Conservation (phyloP, 2,113 vertebrate species). For the Pteronura brasiliensis region DNA sequence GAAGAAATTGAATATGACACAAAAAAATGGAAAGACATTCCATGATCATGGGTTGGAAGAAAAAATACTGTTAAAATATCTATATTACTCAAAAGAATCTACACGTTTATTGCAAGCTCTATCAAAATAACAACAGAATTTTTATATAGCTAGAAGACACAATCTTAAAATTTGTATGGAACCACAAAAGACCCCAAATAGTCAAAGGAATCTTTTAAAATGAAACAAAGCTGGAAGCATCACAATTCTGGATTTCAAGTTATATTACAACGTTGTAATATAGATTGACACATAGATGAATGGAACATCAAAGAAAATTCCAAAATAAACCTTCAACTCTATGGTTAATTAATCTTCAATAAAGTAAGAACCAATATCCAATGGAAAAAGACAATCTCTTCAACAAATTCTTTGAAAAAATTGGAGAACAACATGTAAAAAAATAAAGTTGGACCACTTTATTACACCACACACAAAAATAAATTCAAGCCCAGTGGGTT, state of each 20-base stretch:
- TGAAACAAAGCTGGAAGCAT: neutral
- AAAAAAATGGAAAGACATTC: neutral
- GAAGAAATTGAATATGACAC: neutral
- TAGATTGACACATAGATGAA: neutral
- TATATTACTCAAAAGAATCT: neutral
- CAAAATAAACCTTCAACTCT: neutral
- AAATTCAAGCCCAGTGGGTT: neutral
- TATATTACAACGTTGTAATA: neutral
- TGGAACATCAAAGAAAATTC: neutral
- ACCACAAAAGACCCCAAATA: neutral
- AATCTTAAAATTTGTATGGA: neutral
- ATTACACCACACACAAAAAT: neutral
- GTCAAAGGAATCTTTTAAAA: neutral
- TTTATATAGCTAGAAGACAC: neutral
- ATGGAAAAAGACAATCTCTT: neutral
- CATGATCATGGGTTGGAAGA: neutral
- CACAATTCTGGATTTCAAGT: neutral
- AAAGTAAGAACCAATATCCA: neutral
- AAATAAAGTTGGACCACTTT: neutral
- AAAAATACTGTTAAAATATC: neutral
- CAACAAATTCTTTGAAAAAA: neutral
- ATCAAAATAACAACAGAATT: neutral
- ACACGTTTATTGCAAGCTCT: neutral
- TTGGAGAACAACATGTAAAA: neutral
- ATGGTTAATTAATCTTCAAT: neutral